Evolutionary conservation across 2,797 vertebrate genomes (phyloP).

Genomic region (Lutjanus campechanus): DNA sequence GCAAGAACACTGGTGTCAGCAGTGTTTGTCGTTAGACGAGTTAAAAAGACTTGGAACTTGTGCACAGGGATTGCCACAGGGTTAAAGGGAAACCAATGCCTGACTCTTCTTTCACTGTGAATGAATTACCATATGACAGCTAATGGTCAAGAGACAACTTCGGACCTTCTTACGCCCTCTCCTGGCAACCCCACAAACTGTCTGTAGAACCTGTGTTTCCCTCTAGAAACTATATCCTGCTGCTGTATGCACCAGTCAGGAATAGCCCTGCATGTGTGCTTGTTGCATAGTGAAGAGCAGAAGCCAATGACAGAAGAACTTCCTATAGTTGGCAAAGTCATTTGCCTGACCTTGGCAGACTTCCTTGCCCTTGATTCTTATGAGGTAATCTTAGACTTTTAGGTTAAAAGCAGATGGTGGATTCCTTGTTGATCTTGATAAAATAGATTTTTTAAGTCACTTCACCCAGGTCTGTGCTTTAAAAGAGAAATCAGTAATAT

Average conservation of each 20-base stretch:
- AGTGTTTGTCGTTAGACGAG: conserved; percentile 58
- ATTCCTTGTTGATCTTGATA: conserved; percentile 11
- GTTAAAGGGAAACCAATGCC: conserved; percentile 65
- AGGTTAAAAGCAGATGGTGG: not conserved
- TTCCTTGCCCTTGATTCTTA: conserved; percentile 17
- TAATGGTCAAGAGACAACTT: conserved; percentile 11
- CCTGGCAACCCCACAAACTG: conserved; percentile 42
- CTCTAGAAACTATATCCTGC: conserved; percentile 84
- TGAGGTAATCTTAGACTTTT: conserved; percentile 6
- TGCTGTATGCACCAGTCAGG: conserved; percentile 83
- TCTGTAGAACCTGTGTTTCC: conserved; percentile 74
- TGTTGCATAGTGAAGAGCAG: conserved; percentile 82
- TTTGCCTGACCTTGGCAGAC: conserved; percentile 20
- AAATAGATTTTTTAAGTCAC: not conserved
- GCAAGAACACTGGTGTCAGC: conserved; percentile 77
- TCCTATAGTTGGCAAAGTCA: conserved; percentile 30
- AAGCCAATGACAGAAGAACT: conserved; percentile 68
- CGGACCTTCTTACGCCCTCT: conserved; percentile 49
- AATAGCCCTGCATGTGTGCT: conserved; percentile 86
- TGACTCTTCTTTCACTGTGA: conserved; percentile 56
- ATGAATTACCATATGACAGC: conserved; percentile 68
- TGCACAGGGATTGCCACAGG: conserved; percentile 44
- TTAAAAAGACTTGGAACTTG: conserved; percentile 40
- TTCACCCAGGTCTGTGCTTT: not conserved
- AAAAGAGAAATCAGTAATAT: too few relatives aligned